Evolutionary conservation across 2,888 invertebrate species (phyloP).

Genomic region (Macrosiphum euphorbiae): DNA sequence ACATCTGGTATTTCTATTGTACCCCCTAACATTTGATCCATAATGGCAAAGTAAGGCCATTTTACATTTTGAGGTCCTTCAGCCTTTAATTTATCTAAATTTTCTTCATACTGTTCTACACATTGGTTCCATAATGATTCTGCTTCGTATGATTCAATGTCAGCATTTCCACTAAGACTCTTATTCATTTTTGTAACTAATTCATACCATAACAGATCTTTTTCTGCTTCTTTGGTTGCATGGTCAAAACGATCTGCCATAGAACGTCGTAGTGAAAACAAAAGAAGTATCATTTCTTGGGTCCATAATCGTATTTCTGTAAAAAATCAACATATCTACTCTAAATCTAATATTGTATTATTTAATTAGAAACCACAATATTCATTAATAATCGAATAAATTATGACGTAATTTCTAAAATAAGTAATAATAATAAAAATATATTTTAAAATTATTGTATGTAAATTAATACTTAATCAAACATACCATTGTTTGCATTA

Average conservation of each 20-base stretch:
- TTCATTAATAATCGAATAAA: not conserved
- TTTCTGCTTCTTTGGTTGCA: slow-evolving; percentile 59
- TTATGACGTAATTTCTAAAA: not conserved
- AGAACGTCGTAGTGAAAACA: slow-evolving; percentile 60
- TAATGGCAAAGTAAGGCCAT: slow-evolving; percentile 66
- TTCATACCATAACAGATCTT: slow-evolving; percentile 62
- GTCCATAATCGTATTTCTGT: slow-evolving; percentile 66
- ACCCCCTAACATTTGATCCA: slow-evolving; percentile 66
- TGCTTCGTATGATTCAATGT: slow-evolving; percentile 65
- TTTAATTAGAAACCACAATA: not conserved
- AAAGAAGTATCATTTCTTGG: slow-evolving; percentile 65
- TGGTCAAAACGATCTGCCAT: slow-evolving; percentile 54
- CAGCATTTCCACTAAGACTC: slow-evolving; percentile 59
- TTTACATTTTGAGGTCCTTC: slow-evolving; percentile 65
- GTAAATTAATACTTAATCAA: not conserved
- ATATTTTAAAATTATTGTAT: not conserved
- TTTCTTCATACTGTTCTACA: slow-evolving; percentile 64
- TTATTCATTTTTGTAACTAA: slow-evolving; percentile 65
- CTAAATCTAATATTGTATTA: not conserved
- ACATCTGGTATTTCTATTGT: slow-evolving; percentile 65
- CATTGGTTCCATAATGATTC: slow-evolving; percentile 66
- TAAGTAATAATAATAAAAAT: not conserved
- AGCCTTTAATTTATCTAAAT: slow-evolving; percentile 64
- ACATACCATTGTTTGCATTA: slow-evolving; percentile 51
- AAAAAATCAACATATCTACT: slow-evolving; percentile 1